phyloP scores from a whole-genome alignment of 2,888 invertebrate species.

The Lapara coniferarum region DNA sequence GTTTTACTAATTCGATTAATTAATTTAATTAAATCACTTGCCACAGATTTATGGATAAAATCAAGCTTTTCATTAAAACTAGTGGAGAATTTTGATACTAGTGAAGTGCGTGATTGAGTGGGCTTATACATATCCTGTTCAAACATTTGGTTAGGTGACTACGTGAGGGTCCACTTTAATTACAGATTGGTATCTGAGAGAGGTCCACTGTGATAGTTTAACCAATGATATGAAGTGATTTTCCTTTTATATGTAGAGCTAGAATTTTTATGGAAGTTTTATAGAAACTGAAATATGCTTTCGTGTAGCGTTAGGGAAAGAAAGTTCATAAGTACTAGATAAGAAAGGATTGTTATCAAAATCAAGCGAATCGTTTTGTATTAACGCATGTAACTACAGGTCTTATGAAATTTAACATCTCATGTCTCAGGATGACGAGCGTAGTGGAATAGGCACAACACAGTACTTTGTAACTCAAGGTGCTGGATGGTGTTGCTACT shows the following conservation, averaged over 20 bases:
- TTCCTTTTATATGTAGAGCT: background rate
- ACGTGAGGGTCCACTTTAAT: constrained; percentile 66
- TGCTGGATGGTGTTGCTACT: no score
- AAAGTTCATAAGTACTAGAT: no score
- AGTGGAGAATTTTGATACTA: constrained; percentile 6
- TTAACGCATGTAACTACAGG: no score
- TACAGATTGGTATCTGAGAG: constrained; percentile 56
- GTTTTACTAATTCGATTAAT: no score
- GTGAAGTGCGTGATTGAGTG: constrained; percentile 26
- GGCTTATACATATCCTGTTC: constrained; percentile 49
- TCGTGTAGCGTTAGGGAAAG: no score
- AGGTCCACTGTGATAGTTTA: constrained; percentile 22
- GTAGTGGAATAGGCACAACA: no score
- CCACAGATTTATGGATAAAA: background rate
- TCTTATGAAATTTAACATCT: no score
- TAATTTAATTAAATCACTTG: background rate
- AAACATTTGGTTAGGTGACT: constrained; percentile 59
- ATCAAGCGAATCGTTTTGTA: no score
- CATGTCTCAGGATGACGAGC: no score
- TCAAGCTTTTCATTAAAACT: constrained; percentile 19
- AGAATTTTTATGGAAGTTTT: background rate
- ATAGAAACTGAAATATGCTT: background rate
- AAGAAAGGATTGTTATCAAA: no score
- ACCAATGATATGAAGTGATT: background rate
- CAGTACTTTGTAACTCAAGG: no score